Evolutionary conservation across 1,140 invertebrate species (phyloP).

Genomic region (Polypedilum vanderplanki): DNA sequence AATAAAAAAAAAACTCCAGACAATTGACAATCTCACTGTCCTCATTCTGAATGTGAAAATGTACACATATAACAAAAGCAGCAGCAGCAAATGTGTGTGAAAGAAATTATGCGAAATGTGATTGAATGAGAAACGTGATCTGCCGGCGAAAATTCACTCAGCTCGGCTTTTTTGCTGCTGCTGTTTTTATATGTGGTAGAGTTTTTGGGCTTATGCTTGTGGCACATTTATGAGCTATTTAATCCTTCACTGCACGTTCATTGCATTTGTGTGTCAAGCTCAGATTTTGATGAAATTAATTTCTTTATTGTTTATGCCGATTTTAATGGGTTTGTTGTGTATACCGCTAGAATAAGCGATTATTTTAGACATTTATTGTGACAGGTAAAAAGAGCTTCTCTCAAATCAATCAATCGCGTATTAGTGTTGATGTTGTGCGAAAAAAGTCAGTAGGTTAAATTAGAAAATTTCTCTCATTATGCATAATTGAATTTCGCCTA

Average conservation of each 20-base stretch:
- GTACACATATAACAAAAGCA: neutral
- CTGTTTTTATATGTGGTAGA: neutral
- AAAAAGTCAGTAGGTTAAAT: too few relatives aligned
- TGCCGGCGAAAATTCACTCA: neutral
- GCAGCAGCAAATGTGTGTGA: neutral
- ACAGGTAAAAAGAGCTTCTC: too few relatives aligned
- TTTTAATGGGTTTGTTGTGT: too few relatives aligned
- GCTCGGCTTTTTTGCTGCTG: neutral
- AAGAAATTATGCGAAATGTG: neutral
- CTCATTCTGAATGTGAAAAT: neutral
- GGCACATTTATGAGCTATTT: constrained; percentile 12
- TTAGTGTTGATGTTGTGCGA: too few relatives aligned
- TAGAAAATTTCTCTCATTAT: too few relatives aligned
- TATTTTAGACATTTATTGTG: too few relatives aligned
- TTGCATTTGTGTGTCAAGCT: constrained; percentile 14
- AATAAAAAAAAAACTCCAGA: neutral
- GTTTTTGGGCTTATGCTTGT: neutral
- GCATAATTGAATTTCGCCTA: too few relatives aligned
- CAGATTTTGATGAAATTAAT: neutral
- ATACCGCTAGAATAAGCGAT: too few relatives aligned
- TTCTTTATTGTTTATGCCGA: too few relatives aligned
- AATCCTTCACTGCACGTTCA: constrained; percentile 8
- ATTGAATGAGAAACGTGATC: constrained; percentile 17
- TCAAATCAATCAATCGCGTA: too few relatives aligned
- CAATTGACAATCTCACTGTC: neutral